Evolutionary conservation across 2,113 vertebrate species (phyloP), one percentile per base, ranked within the genome.

Genomic region (Hippocampus abdominalis): DNA sequence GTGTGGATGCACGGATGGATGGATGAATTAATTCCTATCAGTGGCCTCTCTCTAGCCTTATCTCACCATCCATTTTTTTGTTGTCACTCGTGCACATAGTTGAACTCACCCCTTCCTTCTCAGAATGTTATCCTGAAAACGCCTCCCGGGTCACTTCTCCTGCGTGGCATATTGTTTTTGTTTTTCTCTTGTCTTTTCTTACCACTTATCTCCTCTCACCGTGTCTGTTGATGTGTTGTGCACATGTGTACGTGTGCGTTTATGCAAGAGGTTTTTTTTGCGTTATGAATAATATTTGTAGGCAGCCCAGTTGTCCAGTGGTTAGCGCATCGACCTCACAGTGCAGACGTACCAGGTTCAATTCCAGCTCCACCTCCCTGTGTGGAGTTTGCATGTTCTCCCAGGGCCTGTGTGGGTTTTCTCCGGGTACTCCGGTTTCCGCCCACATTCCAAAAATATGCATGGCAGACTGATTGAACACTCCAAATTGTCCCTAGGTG

Each of bases 121-220:
- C 62, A 15, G 11, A 27, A 25, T 76, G 32, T 73, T 72, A 78
- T 75, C 75, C 44, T 76, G 64, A 12, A 71, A 68, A 72, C 68
- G 64, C 81, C 68, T 82, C 71, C 54, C 1, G 39, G 79, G 74
- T 48, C 46, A 36, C 60, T 75, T 75, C 66, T 57, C 53, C 39
- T 71, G 70, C 53, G 40, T 18, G 39, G 18, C 70, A 40, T 68
- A 48, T 3, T 53, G 32, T 53, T 53, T 56, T 70, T 73, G 60
- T 69, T 27, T 2, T 64, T 12, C 23, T 61, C 42, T 72, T 27
- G 64, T 0, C 44, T 70, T 39, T 70, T 0, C 59, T 46, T 25
- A 29, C 39, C 46, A 29, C n/a, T 69, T 74, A 44, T 39, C 18
- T 21, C 46, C n/a, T 69, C 13, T n/a, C 44, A 10, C 12, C 64